Evolutionary conservation across 2,888 invertebrate species (phyloP).

Genomic region (Eupithecia insigniata): DNA sequence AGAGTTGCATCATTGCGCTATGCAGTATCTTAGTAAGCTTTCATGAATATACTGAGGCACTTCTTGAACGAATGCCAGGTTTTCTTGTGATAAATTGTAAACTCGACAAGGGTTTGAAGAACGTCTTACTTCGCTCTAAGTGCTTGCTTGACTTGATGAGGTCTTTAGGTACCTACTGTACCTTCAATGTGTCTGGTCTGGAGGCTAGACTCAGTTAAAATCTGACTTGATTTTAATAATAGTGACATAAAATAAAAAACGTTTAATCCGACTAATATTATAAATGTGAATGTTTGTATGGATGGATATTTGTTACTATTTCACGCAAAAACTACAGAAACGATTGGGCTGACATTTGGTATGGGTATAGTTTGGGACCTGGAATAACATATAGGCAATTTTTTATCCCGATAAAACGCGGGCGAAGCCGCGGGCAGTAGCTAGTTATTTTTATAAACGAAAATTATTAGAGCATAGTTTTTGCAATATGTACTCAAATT

Average conservation of each 20-base stretch:
- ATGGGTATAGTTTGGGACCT: too few relatives aligned
- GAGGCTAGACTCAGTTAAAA: background rate
- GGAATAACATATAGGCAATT: too few relatives aligned
- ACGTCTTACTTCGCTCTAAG: constrained; percentile 14
- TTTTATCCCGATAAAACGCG: too few relatives aligned
- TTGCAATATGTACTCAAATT: background rate
- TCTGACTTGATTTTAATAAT: background rate
- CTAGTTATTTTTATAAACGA: background rate
- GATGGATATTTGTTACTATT: too few relatives aligned
- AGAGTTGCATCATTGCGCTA: constrained; percentile 32
- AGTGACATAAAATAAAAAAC: background rate
- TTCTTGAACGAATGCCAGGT: constrained; percentile 31
- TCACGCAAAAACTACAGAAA: too few relatives aligned
- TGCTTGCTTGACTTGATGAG: background rate
- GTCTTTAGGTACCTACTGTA: background rate
- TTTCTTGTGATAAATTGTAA: constrained; percentile 20
- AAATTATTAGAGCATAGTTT: constrained; percentile 5
- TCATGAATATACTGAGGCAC: constrained; percentile 21
- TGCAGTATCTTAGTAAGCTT: constrained; percentile 32
- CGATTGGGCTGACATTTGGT: too few relatives aligned
- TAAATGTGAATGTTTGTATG: too few relatives aligned
- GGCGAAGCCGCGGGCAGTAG: too few relatives aligned
- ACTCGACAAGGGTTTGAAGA: background rate
- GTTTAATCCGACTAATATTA: too few relatives aligned
- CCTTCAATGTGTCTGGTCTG: background rate